A percentile compares a stretch with the other conserved stretches of the same genome.
Evolutionary conservation across 2,888 invertebrate species (phyloP).

Genomic region (Acholoe squamosa): DNA sequence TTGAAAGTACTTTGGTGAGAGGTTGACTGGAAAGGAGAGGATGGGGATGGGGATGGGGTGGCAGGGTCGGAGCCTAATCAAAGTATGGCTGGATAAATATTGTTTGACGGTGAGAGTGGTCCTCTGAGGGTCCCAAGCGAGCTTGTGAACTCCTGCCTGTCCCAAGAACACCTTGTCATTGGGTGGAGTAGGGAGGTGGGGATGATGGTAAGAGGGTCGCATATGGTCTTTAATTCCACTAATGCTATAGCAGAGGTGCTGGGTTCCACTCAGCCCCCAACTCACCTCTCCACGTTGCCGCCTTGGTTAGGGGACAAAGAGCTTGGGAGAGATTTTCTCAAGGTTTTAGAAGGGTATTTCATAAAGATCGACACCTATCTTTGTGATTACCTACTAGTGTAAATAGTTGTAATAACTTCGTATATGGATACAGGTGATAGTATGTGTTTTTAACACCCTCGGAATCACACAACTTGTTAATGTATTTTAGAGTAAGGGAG

Average conservation of each 20-base stretch:
- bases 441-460: no score
- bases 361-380: no score
- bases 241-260: not conserved
- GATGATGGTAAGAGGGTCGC: not conserved
- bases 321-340: no score
- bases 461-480: no score
- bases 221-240: slow-evolving; percentile 36
- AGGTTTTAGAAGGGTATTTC: no score
- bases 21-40: not conserved
- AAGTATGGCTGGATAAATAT: slow-evolving; percentile 43
- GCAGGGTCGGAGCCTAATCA: slow-evolving; percentile 8
- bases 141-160: slow-evolving; percentile 13
- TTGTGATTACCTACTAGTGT: no score
- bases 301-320: no score
- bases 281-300: no score
- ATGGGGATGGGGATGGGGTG: not conserved
- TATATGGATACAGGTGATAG: no score
- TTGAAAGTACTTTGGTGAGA: slow-evolving; percentile 37
- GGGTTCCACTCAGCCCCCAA: no score
- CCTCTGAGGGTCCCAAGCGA: not conserved
- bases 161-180: not conserved
- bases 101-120: slow-evolving; percentile 33
- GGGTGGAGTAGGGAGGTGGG: not conserved
- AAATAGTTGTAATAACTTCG: no score
- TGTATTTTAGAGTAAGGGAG: no score